Evolutionary conservation across 2,888 invertebrate genomes (phyloP).

Genomic region (Mesoligia furuncula): DNA sequence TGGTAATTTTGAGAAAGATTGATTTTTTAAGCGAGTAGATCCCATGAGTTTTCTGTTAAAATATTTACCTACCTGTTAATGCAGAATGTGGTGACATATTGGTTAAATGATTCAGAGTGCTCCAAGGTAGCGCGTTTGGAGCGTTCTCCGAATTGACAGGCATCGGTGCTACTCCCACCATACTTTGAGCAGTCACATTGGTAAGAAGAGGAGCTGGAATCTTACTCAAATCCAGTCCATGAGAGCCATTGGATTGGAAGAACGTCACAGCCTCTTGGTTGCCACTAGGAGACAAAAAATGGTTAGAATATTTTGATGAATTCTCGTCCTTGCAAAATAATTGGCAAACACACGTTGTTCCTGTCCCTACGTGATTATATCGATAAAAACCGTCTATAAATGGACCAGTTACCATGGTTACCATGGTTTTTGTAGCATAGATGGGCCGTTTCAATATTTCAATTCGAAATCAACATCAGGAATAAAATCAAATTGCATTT

Average conservation of each 20-base stretch:
- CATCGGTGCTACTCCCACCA: constrained; percentile 80
- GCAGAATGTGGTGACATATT: constrained; percentile 27
- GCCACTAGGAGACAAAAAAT: constrained; percentile 72
- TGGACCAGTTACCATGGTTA: not conserved
- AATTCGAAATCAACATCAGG: not conserved
- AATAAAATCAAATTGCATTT: not conserved
- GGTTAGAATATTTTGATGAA: not conserved
- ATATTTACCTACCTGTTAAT: constrained; percentile 50
- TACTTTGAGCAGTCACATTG: constrained; percentile 83
- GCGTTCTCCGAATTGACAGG: constrained; percentile 11
- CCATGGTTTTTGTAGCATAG: not conserved
- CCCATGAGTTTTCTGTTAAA: not conserved
- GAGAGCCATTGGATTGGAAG: constrained; percentile 80
- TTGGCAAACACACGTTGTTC: not conserved
- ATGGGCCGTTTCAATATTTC: not conserved
- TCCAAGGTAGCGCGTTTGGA: constrained; percentile 68
- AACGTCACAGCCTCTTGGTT: constrained; percentile 83
- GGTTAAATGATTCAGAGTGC: constrained; percentile 58
- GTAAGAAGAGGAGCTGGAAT: constrained; percentile 80
- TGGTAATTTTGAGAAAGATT: not conserved
- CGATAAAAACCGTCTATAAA: not conserved
- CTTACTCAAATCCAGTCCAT: constrained; percentile 74
- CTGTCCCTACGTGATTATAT: not conserved
- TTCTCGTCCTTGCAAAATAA: not conserved
- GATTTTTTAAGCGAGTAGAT: not conserved